A percentile compares a stretch with the other conserved stretches of the same genome.
These are phyloP conservation scores for Tachina lurida DNA, from an alignment of 2,888 invertebrate genomes.

Conservation along the genomic window DNA sequence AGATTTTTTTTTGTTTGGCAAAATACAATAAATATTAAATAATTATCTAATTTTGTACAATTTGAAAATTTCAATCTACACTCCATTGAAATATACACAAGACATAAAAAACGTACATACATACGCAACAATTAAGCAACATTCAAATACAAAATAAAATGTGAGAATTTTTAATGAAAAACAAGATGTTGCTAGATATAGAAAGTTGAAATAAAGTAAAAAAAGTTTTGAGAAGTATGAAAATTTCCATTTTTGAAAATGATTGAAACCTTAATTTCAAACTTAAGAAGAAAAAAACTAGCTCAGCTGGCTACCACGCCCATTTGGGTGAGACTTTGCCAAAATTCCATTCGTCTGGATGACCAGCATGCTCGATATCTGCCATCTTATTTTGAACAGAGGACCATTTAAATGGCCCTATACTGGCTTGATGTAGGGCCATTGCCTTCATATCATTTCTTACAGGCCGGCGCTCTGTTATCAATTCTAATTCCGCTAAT, in stretches of 20 bases:
- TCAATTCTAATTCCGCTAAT: slow-evolving; percentile 80
- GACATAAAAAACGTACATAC: too few species aligned
- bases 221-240: background rate
- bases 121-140: background rate
- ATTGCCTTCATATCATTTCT: slow-evolving; percentile 81
- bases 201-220: background rate
- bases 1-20: slow-evolving; percentile 18
- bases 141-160: background rate
- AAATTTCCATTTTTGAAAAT: slow-evolving; percentile 20
- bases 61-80: background rate
- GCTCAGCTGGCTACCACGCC: slow-evolving; percentile 78
- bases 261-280: background rate
- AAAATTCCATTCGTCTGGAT: slow-evolving; percentile 82
- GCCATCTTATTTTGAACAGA: slow-evolving; percentile 74
- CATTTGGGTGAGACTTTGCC: slow-evolving; percentile 81
- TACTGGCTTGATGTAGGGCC: slow-evolving; percentile 76
- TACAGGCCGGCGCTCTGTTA: slow-evolving; percentile 80
- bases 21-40: slow-evolving; percentile 28
- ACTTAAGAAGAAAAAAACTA: background rate
- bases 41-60: slow-evolving; percentile 19
- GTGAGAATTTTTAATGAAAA: background rate
- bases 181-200: background rate
- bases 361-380: slow-evolving; percentile 80
- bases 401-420: slow-evolving; percentile 82
- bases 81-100: slow-evolving; percentile 13